These are phyloP conservation scores for Willowsia nigromaculata DNA, from an alignment of 2,888 invertebrate species.

Conservation along the genomic window DNA sequence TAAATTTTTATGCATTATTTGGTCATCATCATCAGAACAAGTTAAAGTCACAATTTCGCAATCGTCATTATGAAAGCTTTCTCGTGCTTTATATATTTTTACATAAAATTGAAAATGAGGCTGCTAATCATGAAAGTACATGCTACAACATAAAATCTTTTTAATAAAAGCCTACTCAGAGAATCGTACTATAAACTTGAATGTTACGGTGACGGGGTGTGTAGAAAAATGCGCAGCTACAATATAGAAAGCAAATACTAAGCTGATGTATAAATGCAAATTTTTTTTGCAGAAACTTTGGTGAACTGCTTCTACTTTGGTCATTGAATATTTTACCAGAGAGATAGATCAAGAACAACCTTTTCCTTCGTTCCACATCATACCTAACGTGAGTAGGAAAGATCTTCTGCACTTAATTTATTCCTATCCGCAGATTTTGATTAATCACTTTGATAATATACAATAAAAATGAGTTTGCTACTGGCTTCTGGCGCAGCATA, in stretches of 20 bases:
- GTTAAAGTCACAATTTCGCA: background rate
- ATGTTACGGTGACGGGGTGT: no score
- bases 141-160: no score
- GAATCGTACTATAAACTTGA: no score
- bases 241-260: no score
- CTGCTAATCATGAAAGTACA: background rate
- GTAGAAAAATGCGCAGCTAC: no score
- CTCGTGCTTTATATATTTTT: background rate
- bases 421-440: conserved; percentile 5
- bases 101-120: background rate
- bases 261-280: no score
- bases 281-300: no score
- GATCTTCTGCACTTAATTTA: background rate
- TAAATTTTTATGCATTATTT: conserved; percentile 15
- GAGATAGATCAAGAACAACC: background rate
- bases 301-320: background rate
- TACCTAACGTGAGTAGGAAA: background rate
- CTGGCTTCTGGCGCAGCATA: background rate
- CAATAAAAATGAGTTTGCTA: conserved; percentile 30
- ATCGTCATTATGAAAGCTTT: background rate
- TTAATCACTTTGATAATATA: conserved; percentile 35
- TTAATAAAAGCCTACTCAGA: no score
- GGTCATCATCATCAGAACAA: background rate
- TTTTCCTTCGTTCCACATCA: background rate
- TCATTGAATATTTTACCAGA: background rate